Evolutionary conservation across 2,888 invertebrate genomes (phyloP).

Genomic region (Idaea aversata): DNA sequence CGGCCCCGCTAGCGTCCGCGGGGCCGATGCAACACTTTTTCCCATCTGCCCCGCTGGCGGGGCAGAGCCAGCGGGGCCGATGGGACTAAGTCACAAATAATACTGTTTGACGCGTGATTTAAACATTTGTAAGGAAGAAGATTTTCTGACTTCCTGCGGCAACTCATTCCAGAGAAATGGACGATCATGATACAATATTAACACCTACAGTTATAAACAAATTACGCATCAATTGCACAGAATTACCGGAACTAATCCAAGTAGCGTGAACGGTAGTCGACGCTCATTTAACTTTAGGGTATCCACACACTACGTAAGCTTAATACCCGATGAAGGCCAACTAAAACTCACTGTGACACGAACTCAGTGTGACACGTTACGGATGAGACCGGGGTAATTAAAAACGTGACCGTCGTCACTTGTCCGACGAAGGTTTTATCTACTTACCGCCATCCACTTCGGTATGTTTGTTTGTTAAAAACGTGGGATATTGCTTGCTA

Average conservation of each 20-base stretch:
- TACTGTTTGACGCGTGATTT: too few relatives aligned
- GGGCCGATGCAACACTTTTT: too few relatives aligned
- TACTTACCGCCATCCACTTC: constrained; percentile 59
- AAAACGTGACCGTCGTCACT: constrained; percentile 80
- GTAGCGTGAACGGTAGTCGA: constrained; percentile 7
- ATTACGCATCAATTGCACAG: constrained; percentile 3
- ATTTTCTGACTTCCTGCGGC: too few relatives aligned
- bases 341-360: constrained; percentile 40
- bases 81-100: too few relatives aligned
- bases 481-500: constrained; percentile 36
- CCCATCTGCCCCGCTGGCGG: too few relatives aligned
- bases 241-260: constrained; percentile 11
- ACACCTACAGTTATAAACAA: not conserved
- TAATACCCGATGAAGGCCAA: constrained; percentile 19
- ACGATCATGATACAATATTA: too few relatives aligned
- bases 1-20: too few relatives aligned
- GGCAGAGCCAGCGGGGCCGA: too few relatives aligned
- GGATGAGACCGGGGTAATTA: constrained; percentile 73
- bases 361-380: constrained; percentile 61
- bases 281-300: constrained; percentile 25
- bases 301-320: constrained; percentile 22
- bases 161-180: too few relatives aligned
- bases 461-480: constrained; percentile 65
- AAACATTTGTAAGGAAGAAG: too few relatives aligned
- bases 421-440: constrained; percentile 76